phyloP scores from a whole-genome alignment of 1,140 invertebrate genomes.

The Lepidurus couesii region DNA sequence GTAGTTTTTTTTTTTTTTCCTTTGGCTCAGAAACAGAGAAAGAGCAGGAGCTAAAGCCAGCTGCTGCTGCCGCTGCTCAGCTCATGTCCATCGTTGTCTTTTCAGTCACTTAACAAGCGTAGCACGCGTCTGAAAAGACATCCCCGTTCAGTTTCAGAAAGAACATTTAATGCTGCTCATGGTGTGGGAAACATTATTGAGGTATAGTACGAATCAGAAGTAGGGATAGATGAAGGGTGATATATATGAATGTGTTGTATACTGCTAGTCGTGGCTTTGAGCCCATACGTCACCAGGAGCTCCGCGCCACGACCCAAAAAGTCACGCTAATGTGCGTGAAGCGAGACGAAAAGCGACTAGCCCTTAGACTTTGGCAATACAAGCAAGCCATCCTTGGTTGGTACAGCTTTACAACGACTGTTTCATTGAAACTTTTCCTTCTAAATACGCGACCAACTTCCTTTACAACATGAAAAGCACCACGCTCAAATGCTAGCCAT shows the following conservation, averaged over 20 bases:
- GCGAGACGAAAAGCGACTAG: constrained; percentile 1
- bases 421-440: constrained; percentile 19
- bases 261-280: not conserved
- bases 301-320: not conserved
- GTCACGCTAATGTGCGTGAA: not conserved
- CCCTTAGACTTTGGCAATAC: not conserved
- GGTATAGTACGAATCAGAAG: not conserved
- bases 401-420: constrained; percentile 13
- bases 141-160: not conserved
- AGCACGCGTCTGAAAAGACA: constrained; percentile 18
- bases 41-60: not conserved
- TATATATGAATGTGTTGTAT: constrained; percentile 16
- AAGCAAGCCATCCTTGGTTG: constrained; percentile 8
- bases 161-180: not conserved
- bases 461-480: not conserved
- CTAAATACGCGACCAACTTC: not conserved
- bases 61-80: not conserved
- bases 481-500: not conserved
- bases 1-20: not conserved
- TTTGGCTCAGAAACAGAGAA: not conserved
- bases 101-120: constrained; percentile 7
- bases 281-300: constrained; percentile 12
- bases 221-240: not conserved
- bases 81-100: constrained; percentile 14
- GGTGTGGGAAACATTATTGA: not conserved